Evolutionary conservation across 2,888 invertebrate genomes (phyloP), one percentile per base, ranked within the genome.

Genomic region (Tinea semifulvella): DNA sequence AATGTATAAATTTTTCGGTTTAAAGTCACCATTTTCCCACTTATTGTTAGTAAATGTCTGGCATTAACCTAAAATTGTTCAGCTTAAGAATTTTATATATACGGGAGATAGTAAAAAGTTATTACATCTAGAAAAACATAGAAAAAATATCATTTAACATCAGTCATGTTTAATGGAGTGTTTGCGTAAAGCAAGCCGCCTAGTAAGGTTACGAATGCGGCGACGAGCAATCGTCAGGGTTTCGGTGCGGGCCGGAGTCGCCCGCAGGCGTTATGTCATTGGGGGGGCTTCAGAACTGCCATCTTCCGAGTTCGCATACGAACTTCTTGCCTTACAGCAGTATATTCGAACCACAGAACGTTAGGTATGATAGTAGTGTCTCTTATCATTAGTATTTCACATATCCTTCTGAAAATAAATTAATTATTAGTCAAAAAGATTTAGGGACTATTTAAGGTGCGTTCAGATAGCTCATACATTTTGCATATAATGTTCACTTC

Each of bases 321-420:
- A 22, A 91, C 88, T 65, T 95, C 95, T 57, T 91, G 89, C 51
- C 94, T 83, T 45, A 91, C 89, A 52, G 91, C 91, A 18, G 93
- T 94, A 67, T 96, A 96, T 67, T 96, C 95, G 66, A 96, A 96
- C 94, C 94, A 95, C 52, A 95, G 68, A 13, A 96, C 91, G 68
- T 96, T 95, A 18, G 95, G 95, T 65, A 96, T 96, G 47, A 94
- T 74, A 1, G 94, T 93, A 27, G 94, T 93, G 64, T 96, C 96
- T 50, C 95, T 84, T 49, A 96, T 76, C 76, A 96, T 86, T 49
- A 95, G 74, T 68, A 92, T 88, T 75, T 96, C 95, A 47, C 92
- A 91, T 53, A 92, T 72, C 74, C 88, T 90, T 87, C 94, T 95
- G 80, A 19, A 84, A 81, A 16, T 35, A 16, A 17, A 35, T 16